These are phyloP conservation scores for Anhinga anhinga DNA, from an alignment of 2,113 vertebrate species.

Conservation along the genomic window DNA sequence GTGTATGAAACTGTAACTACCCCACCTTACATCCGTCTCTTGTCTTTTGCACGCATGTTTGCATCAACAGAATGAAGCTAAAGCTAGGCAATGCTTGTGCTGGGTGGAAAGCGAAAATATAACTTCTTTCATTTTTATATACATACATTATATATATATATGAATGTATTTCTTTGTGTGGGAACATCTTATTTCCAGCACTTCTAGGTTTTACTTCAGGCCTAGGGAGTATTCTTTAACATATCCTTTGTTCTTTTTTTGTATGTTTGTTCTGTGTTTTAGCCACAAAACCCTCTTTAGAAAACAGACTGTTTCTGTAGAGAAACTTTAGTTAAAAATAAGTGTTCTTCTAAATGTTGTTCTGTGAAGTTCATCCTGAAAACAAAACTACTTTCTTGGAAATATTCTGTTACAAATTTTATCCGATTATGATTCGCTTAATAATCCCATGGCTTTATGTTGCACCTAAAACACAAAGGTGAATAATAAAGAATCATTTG, in stretches of 20 bases:
- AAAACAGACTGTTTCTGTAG: background rate
- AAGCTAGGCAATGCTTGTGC: background rate
- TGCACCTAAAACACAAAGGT: background rate
- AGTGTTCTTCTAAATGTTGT: background rate
- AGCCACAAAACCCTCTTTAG: conserved; percentile 30
- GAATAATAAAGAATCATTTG: background rate
- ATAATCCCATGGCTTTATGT: background rate
- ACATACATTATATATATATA: background rate
- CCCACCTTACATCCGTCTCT: background rate
- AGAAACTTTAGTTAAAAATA: background rate
- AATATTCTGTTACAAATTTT: background rate
- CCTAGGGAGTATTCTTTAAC: background rate
- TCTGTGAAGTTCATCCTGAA: background rate
- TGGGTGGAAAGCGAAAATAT: background rate
- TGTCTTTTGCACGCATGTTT: background rate
- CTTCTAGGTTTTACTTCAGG: background rate
- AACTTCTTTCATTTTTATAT: background rate
- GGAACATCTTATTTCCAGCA: conserved; percentile 1
- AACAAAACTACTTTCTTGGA: background rate
- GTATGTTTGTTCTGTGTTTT: background rate
- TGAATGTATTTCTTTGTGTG: background rate
- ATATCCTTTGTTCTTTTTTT: background rate
- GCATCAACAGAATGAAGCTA: background rate
- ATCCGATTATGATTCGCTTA: background rate
- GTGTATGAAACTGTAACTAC: background rate